Percentiles rank a stretch among this genome's conserved stretches.
Evolutionary conservation across 1,140 invertebrate genomes (phyloP).

Genomic region (Saccostrea glomerata): DNA sequence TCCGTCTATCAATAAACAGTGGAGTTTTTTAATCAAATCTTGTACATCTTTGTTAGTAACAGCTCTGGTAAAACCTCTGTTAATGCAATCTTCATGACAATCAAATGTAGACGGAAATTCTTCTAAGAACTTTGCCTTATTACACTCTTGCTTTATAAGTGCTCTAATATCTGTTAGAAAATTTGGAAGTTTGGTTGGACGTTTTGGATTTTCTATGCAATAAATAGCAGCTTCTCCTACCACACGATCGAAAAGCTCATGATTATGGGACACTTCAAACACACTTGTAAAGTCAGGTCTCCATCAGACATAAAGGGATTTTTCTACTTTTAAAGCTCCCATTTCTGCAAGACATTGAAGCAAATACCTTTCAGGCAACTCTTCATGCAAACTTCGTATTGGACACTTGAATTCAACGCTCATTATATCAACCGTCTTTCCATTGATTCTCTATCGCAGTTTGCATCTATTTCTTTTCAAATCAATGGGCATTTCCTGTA

Average conservation of each 20-base stretch:
- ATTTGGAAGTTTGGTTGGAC: conserved; percentile 19
- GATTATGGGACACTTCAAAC: background rate
- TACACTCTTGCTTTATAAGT: background rate
- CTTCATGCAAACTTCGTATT: background rate
- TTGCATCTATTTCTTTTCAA: background rate
- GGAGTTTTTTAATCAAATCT: background rate
- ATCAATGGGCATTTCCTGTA: background rate
- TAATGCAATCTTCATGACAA: background rate
- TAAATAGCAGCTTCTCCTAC: conserved; percentile 1
- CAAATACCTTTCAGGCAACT: conserved; percentile 25
- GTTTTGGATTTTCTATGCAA: background rate
- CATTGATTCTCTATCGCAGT: background rate
- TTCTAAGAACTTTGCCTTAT: background rate
- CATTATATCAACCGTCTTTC: background rate
- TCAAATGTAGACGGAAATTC: background rate
- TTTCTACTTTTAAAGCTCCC: conserved; percentile 7
- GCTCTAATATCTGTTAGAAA: background rate
- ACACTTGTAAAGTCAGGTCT: conserved; percentile 3
- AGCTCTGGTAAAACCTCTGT: background rate
- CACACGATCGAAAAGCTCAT: conserved; percentile 34
- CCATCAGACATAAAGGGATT: background rate
- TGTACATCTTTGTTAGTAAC: conserved; percentile 10
- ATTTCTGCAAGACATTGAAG: conserved; percentile 34
- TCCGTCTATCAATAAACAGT: background rate
- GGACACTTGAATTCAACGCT: conserved; percentile 46